These are phyloP conservation scores for Shargacucullia verbasci DNA, from an alignment of 2,888 invertebrate species.

Conservation along the genomic window DNA sequence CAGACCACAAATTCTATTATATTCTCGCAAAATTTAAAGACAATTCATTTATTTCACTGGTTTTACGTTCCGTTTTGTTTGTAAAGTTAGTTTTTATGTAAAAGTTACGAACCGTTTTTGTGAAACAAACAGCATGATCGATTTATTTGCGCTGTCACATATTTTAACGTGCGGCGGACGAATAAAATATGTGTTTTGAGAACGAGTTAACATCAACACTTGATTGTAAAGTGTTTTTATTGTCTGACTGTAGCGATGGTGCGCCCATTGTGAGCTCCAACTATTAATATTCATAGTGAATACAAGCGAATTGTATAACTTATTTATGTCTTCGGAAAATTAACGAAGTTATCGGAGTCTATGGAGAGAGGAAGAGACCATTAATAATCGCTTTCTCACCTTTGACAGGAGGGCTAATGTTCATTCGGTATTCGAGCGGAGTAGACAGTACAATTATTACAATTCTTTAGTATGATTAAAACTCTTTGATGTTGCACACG, in stretches of 20 bases:
- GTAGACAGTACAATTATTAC: conserved; percentile 47
- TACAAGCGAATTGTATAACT: conserved; percentile 30
- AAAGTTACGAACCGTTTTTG: neutral
- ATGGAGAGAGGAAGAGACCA: conserved; percentile 33
- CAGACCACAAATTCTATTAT: too few relatives aligned
- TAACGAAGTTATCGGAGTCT: conserved; percentile 26
- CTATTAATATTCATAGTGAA: conserved; percentile 33
- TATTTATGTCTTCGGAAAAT: conserved; percentile 25
- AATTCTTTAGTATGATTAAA: conserved; percentile 57
- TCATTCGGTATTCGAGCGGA: conserved; percentile 49
- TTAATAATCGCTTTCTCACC: conserved; percentile 47
- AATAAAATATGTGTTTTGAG: conserved; percentile 25
- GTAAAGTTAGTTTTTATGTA: neutral
- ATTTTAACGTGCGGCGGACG: conserved; percentile 12
- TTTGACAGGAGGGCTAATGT: conserved; percentile 31
- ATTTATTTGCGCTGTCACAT: conserved; percentile 20
- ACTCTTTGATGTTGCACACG: conserved; percentile 55
- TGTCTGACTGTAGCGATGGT: neutral
- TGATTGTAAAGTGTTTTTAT: conserved; percentile 18
- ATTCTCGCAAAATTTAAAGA: too few relatives aligned
- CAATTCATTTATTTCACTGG: too few relatives aligned
- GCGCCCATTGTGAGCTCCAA: conserved; percentile 8
- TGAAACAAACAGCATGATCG: conserved; percentile 5
- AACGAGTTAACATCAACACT: conserved; percentile 17
- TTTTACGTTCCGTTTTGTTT: too few relatives aligned